Percentiles rank a stretch among this genome's conserved stretches.
These are phyloP conservation scores for Ammodytes marinus DNA, from an alignment of 2,113 vertebrate genomes.

Conservation along the genomic window DNA sequence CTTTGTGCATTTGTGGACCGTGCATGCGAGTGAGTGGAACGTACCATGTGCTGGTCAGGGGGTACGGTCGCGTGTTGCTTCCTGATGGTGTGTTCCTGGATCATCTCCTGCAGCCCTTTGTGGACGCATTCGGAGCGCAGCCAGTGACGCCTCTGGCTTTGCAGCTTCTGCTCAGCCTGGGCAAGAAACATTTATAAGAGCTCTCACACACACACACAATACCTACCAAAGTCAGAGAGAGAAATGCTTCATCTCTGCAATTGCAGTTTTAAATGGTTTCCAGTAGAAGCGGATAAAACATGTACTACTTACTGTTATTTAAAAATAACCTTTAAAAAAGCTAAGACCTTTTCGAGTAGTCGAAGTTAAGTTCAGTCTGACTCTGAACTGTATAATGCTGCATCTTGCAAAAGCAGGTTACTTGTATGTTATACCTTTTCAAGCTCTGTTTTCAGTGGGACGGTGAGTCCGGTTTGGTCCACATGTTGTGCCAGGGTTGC, in stretches of 20 bases:
- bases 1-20: not conserved
- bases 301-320: not conserved
- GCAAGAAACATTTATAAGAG: accelerated
- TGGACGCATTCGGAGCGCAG: conserved; percentile 84
- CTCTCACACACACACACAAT: not conserved
- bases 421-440: conserved; percentile 82
- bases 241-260: not conserved
- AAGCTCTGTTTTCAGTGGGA: conserved; percentile 81
- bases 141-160: conserved; percentile 83
- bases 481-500: conserved; percentile 84
- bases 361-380: not conserved
- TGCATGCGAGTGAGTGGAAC: not conserved
- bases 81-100: conserved; percentile 84
- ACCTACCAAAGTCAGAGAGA: no score
- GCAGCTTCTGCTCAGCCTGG: conserved; percentile 85
- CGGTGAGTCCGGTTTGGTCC: conserved; percentile 85
- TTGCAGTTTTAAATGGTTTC: conserved; percentile 4
- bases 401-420: not conserved
- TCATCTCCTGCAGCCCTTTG: conserved; percentile 86
- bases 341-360: no score
- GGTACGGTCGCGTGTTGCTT: conserved; percentile 72
- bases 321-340: not conserved
- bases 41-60: conserved; percentile 85
- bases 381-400: not conserved
- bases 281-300: conserved; percentile 17